Percentiles rank a stretch among this genome's conserved stretches.
Evolutionary conservation across 2,113 vertebrate genomes (phyloP).

Genomic region (Mus pahari): DNA sequence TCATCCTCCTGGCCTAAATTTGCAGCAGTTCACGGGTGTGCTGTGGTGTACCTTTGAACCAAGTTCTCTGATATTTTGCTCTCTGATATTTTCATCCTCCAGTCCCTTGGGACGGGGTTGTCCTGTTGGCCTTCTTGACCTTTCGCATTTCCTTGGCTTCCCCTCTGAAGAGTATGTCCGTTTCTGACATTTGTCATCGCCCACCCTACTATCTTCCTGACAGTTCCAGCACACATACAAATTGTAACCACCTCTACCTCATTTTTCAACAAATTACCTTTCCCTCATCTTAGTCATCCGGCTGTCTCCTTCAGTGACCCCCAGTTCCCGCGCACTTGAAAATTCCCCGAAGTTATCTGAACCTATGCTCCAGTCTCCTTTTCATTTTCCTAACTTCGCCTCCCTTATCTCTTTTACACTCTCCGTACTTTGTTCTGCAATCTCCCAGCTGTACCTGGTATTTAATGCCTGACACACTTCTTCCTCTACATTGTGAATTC

Average conservation of each 20-base stretch:
- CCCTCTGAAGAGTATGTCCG: constrained; percentile 72
- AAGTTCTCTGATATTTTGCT: background rate
- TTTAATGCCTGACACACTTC: constrained; percentile 80
- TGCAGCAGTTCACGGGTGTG: background rate
- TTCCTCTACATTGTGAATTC: constrained; percentile 67
- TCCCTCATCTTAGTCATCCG: constrained; percentile 69
- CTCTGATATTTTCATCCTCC: constrained; percentile 70
- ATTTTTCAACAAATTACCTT: constrained; percentile 77
- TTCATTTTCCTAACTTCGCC: constrained; percentile 77
- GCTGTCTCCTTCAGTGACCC: constrained; percentile 74
- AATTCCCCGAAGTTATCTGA: constrained; percentile 79
- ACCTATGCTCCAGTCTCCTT: constrained; percentile 73
- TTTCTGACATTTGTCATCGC: constrained; percentile 74
- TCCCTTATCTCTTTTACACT: constrained; percentile 83
- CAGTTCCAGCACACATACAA: constrained; percentile 58
- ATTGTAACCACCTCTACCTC: constrained; percentile 58
- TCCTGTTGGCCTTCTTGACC: constrained; percentile 51
- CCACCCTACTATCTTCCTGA: constrained; percentile 61
- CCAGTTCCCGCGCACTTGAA: constrained; percentile 69
- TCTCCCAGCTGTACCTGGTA: constrained; percentile 77
- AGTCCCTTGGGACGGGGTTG: constrained; percentile 60
- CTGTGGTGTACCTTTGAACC: background rate
- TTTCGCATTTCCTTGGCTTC: constrained; percentile 72
- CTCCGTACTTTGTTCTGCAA: constrained; percentile 82
- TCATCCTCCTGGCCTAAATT: background rate